Base-by-base conservation (phyloP, 30 jellyfish, hydroid and myxozoan genomes). In the Phacellophora camtschatica region DNA sequence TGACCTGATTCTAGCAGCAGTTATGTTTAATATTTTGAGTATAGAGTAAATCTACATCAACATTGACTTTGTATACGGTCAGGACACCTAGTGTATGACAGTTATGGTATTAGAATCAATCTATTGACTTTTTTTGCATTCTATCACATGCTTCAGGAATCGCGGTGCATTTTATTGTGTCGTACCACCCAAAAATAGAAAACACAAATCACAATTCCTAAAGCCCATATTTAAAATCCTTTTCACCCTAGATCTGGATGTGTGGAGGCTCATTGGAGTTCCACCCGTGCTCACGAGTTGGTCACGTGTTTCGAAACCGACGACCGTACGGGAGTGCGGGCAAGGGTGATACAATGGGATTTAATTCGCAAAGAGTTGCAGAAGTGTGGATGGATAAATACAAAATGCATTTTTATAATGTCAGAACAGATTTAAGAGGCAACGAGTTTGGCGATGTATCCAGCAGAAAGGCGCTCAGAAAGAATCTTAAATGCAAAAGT, bases 201-300 rank as follows among this genome's bases (percentile, higher is more conserved):
- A n/a, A n/a, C n/a, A n/a, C n/a, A n/a, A n/a, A n/a, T n/a, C n/a
- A n/a, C n/a, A n/a, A n/a, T n/a, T n/a, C n/a, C n/a, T n/a, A n/a
- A n/a, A n/a, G n/a, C n/a, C n/a, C n/a, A n/a, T n/a, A n/a, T n/a
- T n/a, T n/a, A 5, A 2, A 9, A 1, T 24, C 5, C 34, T 32
- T 25, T 55, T 42, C 18, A 5, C 16, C 51, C 2, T 24, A 90
- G 98, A 71, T 90, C 4, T 90, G 98, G 98, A 83, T 90, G 96
- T 90, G 98, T 54, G 98, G 98, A 20, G 98, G 98, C 32, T 37
- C 83, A 1, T 76, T 90, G 34, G 95, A 90, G 53, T 63, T 90
- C 32, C 82, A 84, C 23, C 98, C 98, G 3, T 90, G 98, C 84
- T 90, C 98, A 22, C 83, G 98, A 25, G 98, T 90, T 28, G 98